These are phyloP conservation scores for Micrastur ruficollis DNA, from an alignment of 2,797 vertebrate species.

Conservation along the genomic window DNA sequence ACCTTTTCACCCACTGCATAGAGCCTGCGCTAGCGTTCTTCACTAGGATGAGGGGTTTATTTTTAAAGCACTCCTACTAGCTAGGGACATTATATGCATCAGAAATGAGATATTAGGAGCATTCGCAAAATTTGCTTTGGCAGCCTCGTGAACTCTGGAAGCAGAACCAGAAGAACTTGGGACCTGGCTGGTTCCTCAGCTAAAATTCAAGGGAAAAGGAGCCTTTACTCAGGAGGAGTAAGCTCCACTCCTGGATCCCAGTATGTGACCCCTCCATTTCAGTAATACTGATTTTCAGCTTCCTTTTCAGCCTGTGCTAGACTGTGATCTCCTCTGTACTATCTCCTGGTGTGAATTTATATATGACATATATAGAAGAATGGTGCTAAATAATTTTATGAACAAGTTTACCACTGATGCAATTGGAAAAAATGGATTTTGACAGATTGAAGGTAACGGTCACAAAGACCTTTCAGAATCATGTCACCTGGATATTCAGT, in stretches of 20 bases:
- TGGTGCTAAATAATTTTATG: background rate
- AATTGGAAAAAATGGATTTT: background rate
- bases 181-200: background rate
- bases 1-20: background rate
- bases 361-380: background rate
- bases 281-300: background rate
- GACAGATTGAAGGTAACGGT: background rate
- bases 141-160: background rate
- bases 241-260: background rate
- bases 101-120: background rate
- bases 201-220: background rate
- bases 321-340: background rate
- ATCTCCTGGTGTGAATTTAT: background rate
- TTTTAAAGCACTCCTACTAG: background rate
- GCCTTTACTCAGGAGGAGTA: fast-evolving
- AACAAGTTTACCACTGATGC: background rate
- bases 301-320: background rate
- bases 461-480: background rate
- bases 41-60: background rate
- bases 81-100: background rate
- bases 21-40: background rate
- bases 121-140: background rate
- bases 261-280: background rate
- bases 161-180: background rate
- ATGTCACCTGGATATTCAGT: background rate